Base-by-base conservation (phyloP, 2,888 invertebrate genomes). In the Coecobrya sp. region DNA sequence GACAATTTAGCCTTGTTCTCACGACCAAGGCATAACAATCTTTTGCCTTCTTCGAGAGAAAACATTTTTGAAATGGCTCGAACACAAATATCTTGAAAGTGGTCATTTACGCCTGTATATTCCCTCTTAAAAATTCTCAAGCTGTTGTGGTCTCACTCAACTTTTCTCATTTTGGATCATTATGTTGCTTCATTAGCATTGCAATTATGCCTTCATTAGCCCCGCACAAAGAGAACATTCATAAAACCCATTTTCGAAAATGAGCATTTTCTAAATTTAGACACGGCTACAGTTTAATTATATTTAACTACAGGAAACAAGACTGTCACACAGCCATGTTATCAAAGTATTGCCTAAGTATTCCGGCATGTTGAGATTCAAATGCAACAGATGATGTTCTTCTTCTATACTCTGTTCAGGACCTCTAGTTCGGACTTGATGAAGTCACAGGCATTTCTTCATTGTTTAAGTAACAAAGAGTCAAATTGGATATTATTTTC, bases 91-190 rank as follows among this genome's bases (percentile, higher is more conserved):
- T 79, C 79, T 30, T 79, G 25, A 49, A 79, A 79, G 52, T 79
- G 79, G 79, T 52, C 52, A 79, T 79, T 79, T 79, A 30, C 79
- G 52, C 79, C 19, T 55, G 52, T 79, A 79, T 79, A 79, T 16
- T 16, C 27, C 11, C 22, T 30, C 52, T 79, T 79, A 52, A 52
- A 49, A 79, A 49, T 79, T 79, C 79, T 79, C 79, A 79, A 79
- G 30, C 52, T 52, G 79, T 52, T 79, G 79, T 79, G 79, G 79
- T 27, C 55, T 79, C 79, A 3, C 52, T 79, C 52, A 79, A 79
- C 79, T 79, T 79, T 79, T 52, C 79, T 79, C 49, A 79, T 79
- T 79, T 79, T 25, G 27, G 52, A 79, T 52, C 79, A 52, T 79
- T 52, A 79, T 52, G 79, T 49, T 55, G 79, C 52, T n/a, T 79